Conservation (phyloP, 1,140 invertebrate species). For the Drosophila oshimai region DNA sequence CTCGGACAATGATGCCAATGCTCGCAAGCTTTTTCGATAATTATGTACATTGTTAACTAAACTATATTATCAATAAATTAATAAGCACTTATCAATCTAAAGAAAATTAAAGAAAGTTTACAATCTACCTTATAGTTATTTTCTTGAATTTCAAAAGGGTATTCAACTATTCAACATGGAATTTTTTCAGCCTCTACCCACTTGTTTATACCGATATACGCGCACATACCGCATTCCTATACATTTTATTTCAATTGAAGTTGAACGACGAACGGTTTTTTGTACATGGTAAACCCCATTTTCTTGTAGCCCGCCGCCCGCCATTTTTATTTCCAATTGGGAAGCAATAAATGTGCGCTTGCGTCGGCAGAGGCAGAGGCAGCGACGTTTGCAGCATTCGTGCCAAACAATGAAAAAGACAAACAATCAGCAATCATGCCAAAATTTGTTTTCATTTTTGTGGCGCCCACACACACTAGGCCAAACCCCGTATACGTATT, state of each 20-base stretch:
- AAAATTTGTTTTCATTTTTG: conserved; percentile 82
- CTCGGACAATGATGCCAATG: not conserved
- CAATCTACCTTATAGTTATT: too few species aligned
- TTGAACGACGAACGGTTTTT: conserved; percentile 18
- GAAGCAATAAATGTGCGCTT: conserved; percentile 80
- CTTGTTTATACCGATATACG: conserved; percentile 45
- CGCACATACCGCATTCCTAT: conserved; percentile 30
- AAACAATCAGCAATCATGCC: conserved; percentile 81
- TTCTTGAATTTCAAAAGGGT: not conserved
- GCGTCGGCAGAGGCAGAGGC: conserved; percentile 59
- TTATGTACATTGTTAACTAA: too few species aligned
- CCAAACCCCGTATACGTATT: not conserved
- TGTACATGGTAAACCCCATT: conserved; percentile 7
- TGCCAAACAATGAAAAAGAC: conserved; percentile 81
- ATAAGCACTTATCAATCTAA: too few species aligned
- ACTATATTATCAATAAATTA: too few species aligned
- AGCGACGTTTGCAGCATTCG: conserved; percentile 20
- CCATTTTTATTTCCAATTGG: conserved; percentile 79
- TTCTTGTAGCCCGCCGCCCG: conserved; percentile 36
- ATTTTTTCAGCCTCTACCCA: not conserved
- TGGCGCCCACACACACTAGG: conserved; percentile 53
- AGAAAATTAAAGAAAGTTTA: too few species aligned
- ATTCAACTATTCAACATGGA: not conserved
- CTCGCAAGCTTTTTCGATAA: too few species aligned
- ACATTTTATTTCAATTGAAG: conserved; percentile 64